phyloP scores from a whole-genome alignment of 2,797 vertebrate species.

The Aplochiton taeniatus region DNA sequence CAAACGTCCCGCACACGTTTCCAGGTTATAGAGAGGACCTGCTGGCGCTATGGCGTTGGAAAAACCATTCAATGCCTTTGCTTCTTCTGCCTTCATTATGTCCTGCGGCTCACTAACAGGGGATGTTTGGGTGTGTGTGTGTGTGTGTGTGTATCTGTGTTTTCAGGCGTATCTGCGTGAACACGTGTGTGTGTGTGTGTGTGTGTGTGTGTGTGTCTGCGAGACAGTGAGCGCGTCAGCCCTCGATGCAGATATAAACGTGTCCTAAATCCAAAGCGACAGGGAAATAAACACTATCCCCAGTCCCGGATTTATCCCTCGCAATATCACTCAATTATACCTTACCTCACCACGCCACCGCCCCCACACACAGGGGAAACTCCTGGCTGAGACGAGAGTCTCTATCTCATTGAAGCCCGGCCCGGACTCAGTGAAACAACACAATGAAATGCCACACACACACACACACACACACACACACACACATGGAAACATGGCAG shows the following conservation, averaged over 20 bases:
- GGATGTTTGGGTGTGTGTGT: conserved; percentile 19
- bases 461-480: conserved; percentile 13
- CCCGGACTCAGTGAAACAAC: conserved; percentile 35
- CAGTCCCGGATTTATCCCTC: conserved; percentile 70
- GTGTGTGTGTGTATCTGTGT: neutral
- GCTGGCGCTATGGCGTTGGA: neutral
- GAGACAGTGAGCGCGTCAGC: neutral
- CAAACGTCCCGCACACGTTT: neutral
- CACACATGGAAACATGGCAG: too few species aligned
- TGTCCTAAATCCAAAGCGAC: conserved; percentile 68
- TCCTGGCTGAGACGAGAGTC: conserved; percentile 47
- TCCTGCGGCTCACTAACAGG: conserved; percentile 15
- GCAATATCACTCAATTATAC: conserved; percentile 74
- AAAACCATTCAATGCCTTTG: neutral
- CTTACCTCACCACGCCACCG: conserved; percentile 41
- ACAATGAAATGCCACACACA: conserved; percentile 43
- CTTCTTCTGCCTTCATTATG: neutral
- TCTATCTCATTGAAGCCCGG: conserved; percentile 37
- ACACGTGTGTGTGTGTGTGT: neutral
- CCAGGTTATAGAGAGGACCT: neutral
- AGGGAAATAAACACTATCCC: conserved; percentile 73
- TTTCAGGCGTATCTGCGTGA: neutral
- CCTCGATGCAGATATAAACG: conserved; percentile 60
- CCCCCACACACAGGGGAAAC: conserved; percentile 31
- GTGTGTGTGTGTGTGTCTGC: conserved; percentile 19